Evolutionary conservation across 2,797 vertebrate species (phyloP).

Genomic region (Gymnopithys bicolor): DNA sequence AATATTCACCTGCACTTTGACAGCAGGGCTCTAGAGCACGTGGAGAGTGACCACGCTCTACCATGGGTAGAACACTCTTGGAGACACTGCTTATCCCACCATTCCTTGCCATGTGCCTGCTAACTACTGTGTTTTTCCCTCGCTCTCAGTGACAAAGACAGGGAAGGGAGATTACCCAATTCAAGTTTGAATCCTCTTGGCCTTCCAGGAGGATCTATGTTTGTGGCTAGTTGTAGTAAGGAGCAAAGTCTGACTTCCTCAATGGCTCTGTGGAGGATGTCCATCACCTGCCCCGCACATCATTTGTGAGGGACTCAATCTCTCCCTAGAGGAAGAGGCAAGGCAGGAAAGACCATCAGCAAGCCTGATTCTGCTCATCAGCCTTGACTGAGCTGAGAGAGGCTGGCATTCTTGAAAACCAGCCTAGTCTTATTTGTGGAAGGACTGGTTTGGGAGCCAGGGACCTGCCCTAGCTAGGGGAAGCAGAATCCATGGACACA

Average conservation of each 20-base stretch:
- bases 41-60: background rate
- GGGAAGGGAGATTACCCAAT: background rate
- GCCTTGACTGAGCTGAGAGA: background rate
- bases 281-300: fast-evolving
- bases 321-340: background rate
- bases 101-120: background rate
- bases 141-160: background rate
- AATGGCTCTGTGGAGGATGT: fast-evolving
- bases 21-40: fast-evolving
- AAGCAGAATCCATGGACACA: background rate
- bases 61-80: background rate
- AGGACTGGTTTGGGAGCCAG: background rate
- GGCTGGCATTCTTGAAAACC: background rate
- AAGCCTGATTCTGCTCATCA: background rate
- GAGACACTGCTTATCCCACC: background rate
- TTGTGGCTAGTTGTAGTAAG: background rate
- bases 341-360: background rate
- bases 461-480: background rate
- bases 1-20: background rate
- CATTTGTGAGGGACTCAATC: background rate
- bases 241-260: background rate
- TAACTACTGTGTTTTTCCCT: background rate
- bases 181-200: background rate
- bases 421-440: background rate
- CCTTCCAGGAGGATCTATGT: background rate